Evolutionary conservation across 2,797 vertebrate genomes (phyloP).

Genomic region (Synanceia verrucosa): DNA sequence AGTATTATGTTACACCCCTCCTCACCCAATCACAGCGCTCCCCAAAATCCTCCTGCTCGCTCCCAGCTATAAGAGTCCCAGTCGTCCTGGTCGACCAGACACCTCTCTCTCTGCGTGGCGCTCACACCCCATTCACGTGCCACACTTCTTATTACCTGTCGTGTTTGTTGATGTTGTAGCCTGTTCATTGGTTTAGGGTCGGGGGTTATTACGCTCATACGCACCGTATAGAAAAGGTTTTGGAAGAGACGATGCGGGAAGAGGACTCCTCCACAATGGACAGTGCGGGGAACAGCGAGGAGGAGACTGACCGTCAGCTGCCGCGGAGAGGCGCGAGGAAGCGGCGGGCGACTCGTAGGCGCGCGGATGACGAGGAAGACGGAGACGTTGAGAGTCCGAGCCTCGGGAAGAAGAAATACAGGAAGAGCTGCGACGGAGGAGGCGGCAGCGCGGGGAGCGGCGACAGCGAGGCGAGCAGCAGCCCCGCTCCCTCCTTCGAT

Average conservation of each 20-base stretch:
- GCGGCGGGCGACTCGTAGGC: conserved; percentile 67
- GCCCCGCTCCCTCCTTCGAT: conserved; percentile 89
- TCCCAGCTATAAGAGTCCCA: conserved; percentile 92
- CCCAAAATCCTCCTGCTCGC: conserved; percentile 89
- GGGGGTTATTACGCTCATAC: conserved; percentile 26
- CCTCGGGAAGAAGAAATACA: conserved; percentile 77
- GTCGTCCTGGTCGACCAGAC: conserved; percentile 79
- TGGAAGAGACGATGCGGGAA: conserved; percentile 89
- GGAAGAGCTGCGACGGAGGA: conserved; percentile 82
- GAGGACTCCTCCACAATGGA: conserved; percentile 94
- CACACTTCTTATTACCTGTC: conserved; percentile 26
- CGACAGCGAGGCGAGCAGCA: conserved; percentile 75
- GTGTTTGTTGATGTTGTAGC: conserved; percentile 54
- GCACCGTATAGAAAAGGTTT: conserved; percentile 33
- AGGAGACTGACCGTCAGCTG: conserved; percentile 88
- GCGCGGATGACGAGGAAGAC: conserved; percentile 53
- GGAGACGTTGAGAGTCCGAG: conserved; percentile 46
- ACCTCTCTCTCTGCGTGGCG: conserved; percentile 61
- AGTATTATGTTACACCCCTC: conserved; percentile 76
- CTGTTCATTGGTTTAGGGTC: conserved; percentile 13
- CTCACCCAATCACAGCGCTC: conserved; percentile 89
- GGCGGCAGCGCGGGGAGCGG: conserved; percentile 85
- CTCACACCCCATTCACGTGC: conserved; percentile 25
- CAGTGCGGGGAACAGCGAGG: conserved; percentile 96
- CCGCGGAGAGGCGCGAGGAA: conserved; percentile 77